Evolutionary conservation across 2,113 vertebrate species (phyloP).

Genomic region (Tenrec ecaudatus): DNA sequence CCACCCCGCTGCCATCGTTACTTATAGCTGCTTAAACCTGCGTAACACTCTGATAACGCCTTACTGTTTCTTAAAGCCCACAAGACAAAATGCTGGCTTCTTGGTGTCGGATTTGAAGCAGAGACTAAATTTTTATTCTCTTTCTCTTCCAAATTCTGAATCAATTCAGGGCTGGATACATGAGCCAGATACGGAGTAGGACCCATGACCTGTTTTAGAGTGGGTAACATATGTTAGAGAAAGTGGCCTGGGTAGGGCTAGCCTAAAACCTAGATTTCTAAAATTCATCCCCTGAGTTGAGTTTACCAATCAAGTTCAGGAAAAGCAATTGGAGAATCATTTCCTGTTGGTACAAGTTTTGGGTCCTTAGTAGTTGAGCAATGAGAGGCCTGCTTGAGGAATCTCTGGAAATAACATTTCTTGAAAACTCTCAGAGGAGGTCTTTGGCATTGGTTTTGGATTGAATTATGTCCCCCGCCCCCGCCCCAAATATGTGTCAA

Average conservation of each 20-base stretch:
- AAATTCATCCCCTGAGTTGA: not conserved
- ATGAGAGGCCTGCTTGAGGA: not conserved
- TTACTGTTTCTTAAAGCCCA: not conserved
- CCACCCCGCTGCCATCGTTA: not conserved
- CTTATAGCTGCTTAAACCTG: slow-evolving; percentile 14
- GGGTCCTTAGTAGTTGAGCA: not conserved
- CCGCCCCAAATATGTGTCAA: no score
- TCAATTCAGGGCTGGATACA: not conserved
- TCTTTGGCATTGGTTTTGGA: not conserved
- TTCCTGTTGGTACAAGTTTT: slow-evolving; percentile 4
- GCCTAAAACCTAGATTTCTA: not conserved
- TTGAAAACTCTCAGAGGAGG: slow-evolving; percentile 16
- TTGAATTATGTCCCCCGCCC: no score
- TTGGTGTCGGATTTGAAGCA: not conserved
- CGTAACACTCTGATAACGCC: not conserved
- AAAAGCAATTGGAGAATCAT: not conserved
- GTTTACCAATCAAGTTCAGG: not conserved
- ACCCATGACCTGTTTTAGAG: not conserved
- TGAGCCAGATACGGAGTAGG: not conserved
- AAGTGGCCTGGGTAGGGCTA: not conserved
- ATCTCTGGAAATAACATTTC: not conserved
- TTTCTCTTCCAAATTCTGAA: slow-evolving; percentile 32
- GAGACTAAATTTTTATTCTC: not conserved
- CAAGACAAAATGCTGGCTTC: not conserved
- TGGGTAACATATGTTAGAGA: accelerated